Evolutionary conservation across 2,113 vertebrate species (phyloP).

Genomic region (Prochilodus magdalenae): DNA sequence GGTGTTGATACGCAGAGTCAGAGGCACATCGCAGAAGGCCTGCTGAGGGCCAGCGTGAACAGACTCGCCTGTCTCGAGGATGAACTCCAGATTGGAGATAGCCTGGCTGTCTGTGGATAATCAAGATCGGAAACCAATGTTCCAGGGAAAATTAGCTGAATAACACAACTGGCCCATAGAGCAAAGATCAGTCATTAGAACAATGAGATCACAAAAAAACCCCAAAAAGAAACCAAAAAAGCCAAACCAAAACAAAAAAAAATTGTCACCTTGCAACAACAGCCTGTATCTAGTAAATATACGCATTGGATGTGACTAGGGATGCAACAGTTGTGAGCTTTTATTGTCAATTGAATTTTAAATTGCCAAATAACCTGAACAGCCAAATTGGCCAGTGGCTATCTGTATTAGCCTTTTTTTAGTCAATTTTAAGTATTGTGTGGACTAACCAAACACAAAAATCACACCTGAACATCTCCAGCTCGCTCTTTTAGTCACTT

Average conservation of each 20-base stretch:
- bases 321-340: too few species aligned
- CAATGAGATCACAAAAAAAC: not conserved
- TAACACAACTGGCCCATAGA: not conserved
- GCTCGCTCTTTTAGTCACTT: too few species aligned
- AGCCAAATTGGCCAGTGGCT: too few species aligned
- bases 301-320: too few species aligned
- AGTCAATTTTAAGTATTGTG: too few species aligned
- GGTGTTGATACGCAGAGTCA: conserved; percentile 84
- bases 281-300: too few species aligned
- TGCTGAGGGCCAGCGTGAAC: conserved; percentile 85
- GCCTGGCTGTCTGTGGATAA: conserved; percentile 70
- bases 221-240: not conserved
- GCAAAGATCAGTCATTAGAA: too few species aligned
- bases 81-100: conserved; percentile 83
- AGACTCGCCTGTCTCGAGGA: conserved; percentile 81
- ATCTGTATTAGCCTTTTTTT: too few species aligned
- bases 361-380: too few species aligned
- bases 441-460: too few species aligned
- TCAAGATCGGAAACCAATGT: not conserved
- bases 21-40: conserved; percentile 89
- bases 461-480: too few species aligned
- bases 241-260: not conserved
- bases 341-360: too few species aligned
- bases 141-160: not conserved
- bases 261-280: not conserved